Conservation (phyloP, 37 sponge, comb jelly and placozoan genomes). For the Tethya wilhelma region DNA sequence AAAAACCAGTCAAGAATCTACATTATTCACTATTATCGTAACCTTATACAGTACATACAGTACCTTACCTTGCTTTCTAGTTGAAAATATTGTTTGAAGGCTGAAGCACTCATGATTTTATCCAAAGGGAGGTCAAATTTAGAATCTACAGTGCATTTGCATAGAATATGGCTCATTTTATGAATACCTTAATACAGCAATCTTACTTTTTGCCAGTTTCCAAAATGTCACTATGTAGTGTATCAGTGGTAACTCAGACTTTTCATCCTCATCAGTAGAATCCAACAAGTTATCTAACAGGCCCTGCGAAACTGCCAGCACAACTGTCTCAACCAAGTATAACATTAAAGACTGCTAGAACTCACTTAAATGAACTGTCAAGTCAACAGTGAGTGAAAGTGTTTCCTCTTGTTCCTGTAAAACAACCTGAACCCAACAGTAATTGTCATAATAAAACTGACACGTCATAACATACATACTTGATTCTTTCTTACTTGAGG, state of each 20-base stretch:
- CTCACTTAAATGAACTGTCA: background rate
- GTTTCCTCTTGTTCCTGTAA: too few species aligned
- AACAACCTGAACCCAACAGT: background rate
- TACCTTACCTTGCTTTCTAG: background rate
- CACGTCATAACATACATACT: background rate
- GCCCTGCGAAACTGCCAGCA: background rate
- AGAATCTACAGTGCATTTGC: slow-evolving; percentile 11
- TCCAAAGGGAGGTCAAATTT: slow-evolving; percentile 37
- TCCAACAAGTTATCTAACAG: too few species aligned
- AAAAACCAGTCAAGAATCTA: background rate
- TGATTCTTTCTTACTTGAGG: too few species aligned
- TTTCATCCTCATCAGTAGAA: background rate
- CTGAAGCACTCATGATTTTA: slow-evolving; percentile 8
- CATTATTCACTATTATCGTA: background rate
- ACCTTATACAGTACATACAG: background rate
- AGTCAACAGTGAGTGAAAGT: background rate
- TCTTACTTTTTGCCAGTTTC: slow-evolving; percentile 11
- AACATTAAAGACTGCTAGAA: background rate
- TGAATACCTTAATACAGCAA: background rate
- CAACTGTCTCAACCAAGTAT: background rate
- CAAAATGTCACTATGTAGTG: background rate
- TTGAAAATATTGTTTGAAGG: slow-evolving; percentile 25
- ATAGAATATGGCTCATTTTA: background rate
- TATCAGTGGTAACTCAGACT: background rate
- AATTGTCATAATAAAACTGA: background rate